Conservation (phyloP, 2,888 invertebrate genomes). For the Caenorhabditis doughertyi region DNA sequence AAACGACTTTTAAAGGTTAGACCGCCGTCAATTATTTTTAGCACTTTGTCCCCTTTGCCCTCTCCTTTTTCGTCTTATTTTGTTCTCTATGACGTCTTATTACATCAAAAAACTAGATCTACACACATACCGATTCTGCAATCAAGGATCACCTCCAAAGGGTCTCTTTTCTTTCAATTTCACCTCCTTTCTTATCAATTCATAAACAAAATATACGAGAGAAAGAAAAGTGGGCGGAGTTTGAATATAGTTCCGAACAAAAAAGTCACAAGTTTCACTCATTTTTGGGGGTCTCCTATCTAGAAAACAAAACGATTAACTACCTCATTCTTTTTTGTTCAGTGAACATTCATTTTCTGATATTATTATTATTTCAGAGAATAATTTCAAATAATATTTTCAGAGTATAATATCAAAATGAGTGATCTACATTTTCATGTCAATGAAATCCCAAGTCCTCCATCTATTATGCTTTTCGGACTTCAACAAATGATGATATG, state of each 20-base stretch:
- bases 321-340: conserved; percentile 8
- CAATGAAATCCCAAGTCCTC: conserved; percentile 55
- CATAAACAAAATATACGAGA: conserved; percentile 49
- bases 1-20: not conserved
- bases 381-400: not conserved
- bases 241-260: conserved; percentile 7
- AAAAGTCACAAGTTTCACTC: conserved; percentile 59
- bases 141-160: conserved; percentile 1
- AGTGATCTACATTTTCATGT: conserved; percentile 57
- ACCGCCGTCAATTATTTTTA: conserved; percentile 14
- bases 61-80: not conserved
- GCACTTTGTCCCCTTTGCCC: not conserved
- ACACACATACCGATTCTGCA: not conserved
- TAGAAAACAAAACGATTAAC: conserved; percentile 58
- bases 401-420: conserved; percentile 2
- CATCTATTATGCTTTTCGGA: conserved; percentile 58
- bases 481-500: conserved; percentile 78
- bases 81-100: conserved; percentile 1
- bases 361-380: not conserved
- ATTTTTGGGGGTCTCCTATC: conserved; percentile 34
- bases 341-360: conserved; percentile 10
- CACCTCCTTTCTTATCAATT: conserved; percentile 6
- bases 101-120: conserved; percentile 28
- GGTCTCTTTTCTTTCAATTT: not conserved
- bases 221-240: conserved; percentile 32